Evolutionary conservation across 2,797 vertebrate species (phyloP).

Genomic region (Premnoplex brunnescens): DNA sequence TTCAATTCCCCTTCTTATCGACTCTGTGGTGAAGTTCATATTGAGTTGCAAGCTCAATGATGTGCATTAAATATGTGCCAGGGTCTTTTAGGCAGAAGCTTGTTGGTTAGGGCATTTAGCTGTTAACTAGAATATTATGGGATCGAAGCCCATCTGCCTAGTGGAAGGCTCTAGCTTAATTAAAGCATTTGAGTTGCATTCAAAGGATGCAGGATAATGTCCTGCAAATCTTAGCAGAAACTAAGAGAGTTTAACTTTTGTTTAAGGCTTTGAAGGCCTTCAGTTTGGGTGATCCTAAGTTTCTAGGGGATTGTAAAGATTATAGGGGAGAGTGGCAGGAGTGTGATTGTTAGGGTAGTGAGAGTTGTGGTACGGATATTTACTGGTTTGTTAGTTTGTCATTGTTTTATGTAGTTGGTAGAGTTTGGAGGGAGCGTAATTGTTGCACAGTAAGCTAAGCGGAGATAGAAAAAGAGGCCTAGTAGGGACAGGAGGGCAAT

Average conservation of each 20-base stretch:
- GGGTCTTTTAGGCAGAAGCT: fast-evolving
- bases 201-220: fast-evolving
- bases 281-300: no score
- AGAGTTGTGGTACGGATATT: fast-evolving
- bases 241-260: neutral
- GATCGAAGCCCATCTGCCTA: neutral
- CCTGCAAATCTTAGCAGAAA: neutral
- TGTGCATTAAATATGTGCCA: fast-evolving
- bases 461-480: no score
- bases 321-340: no score
- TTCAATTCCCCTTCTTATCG: neutral
- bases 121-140: neutral
- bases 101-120: fast-evolving
- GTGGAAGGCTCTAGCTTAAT: neutral
- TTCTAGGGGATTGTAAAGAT: no score
- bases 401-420: no score
- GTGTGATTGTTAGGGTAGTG: no score
- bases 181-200: neutral
- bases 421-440: no score
- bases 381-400: no score
- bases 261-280: neutral
- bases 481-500: no score
- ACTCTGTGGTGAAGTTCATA: fast-evolving
- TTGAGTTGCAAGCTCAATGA: neutral
- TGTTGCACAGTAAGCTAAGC: no score